Evolutionary conservation across 2,113 vertebrate genomes (phyloP).

Genomic region (Plestiodon gilberti): DNA sequence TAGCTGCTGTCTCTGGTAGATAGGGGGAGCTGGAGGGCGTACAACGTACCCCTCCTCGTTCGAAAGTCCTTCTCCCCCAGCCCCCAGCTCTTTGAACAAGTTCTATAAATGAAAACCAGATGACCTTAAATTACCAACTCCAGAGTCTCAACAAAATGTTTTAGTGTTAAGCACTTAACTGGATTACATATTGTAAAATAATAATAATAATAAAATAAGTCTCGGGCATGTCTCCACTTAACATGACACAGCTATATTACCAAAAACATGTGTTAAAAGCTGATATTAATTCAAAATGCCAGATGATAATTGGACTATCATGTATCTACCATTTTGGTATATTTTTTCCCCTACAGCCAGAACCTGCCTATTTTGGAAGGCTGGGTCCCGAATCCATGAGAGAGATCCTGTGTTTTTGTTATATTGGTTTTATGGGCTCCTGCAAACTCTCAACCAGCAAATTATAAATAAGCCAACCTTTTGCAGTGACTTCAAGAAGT

Average conservation of each 20-base stretch:
- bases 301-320: conserved; percentile 35
- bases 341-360: background rate
- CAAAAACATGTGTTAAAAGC: conserved; percentile 5
- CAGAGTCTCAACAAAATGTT: conserved; percentile 21
- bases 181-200: background rate
- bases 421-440: conserved; percentile 31
- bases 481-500: background rate
- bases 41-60: conserved; percentile 4
- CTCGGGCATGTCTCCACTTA: conserved; percentile 11
- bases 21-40: background rate
- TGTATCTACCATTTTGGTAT: conserved; percentile 28
- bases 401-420: background rate
- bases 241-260: conserved; percentile 37
- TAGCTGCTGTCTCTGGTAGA: too few relatives aligned
- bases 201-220: background rate
- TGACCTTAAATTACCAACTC: conserved; percentile 35
- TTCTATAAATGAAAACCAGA: conserved; percentile 23
- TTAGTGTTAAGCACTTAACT: conserved; percentile 22
- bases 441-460: conserved; percentile 18
- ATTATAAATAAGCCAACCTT: background rate
- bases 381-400: conserved; percentile 7
- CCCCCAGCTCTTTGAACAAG: conserved; percentile 6
- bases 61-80: background rate
- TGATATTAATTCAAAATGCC: conserved; percentile 26
- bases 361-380: background rate